Evolutionary conservation across 2,888 invertebrate genomes (phyloP).

Genomic region (Hirtodrosophila confusa): DNA sequence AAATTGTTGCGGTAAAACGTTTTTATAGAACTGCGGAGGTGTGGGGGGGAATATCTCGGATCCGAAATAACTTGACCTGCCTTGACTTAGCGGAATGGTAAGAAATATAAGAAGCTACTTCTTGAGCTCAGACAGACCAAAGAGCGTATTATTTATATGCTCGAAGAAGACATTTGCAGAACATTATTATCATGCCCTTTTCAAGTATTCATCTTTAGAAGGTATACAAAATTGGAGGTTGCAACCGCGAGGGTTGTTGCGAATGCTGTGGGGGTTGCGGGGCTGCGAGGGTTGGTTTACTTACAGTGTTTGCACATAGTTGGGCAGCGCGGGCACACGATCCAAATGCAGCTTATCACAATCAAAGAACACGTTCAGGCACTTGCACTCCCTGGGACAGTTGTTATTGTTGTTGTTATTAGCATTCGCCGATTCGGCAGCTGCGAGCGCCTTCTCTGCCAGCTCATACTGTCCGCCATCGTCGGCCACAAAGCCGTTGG

Average conservation of each 20-base stretch:
- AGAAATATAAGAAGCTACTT: no score
- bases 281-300: constrained; percentile 46
- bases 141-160: no score
- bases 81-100: no score
- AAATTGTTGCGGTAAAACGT: no score
- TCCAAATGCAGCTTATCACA: constrained; percentile 90
- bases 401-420: constrained; percentile 51
- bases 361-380: constrained; percentile 90
- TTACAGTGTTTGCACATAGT: constrained; percentile 91
- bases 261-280: constrained; percentile 21
- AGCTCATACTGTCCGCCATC: constrained; percentile 82
- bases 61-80: no score
- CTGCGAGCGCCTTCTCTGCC: constrained; percentile 69
- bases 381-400: constrained; percentile 89
- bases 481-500: constrained; percentile 80
- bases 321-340: constrained; percentile 89
- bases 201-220: constrained; percentile 6
- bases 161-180: no score
- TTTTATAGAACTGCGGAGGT: no score
- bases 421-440: constrained; percentile 50
- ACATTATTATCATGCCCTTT: not conserved
- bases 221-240: constrained; percentile 16
- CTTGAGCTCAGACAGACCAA: no score
- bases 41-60: no score
- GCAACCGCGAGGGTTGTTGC: constrained; percentile 35